Evolutionary conservation across 2,888 invertebrate genomes (phyloP), one percentile per base, ranked within the genome.

Genomic region (Nezara viridula): DNA sequence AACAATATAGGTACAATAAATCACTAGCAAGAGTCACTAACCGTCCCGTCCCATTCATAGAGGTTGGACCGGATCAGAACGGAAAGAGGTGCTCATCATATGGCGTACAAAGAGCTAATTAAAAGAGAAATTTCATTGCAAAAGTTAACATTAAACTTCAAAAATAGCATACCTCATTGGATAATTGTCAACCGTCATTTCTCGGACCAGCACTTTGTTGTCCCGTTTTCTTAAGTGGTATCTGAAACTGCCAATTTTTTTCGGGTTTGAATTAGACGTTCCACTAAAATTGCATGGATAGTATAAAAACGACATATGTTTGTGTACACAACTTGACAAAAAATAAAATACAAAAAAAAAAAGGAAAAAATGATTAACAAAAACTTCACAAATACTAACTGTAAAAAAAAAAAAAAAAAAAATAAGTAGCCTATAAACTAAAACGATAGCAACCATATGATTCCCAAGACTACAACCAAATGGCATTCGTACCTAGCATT

Each of bases 221-320:
- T n/a, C 44, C 81, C 81, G 40, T 81, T 81, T 47, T 44, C 40
- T 14, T 40, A 81, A 44, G 81, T 47, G n/a, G 81, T 81, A 81
- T 81, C 44, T 81, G 40, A 40, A 44, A 81, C 81, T 44, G 81
- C 81, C 81, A 81, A 81, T 81, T 81, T 81, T 73, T 73, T 73
- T 32, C 66, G 66, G 66, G 66, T 73, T 73, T 73, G 32, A 73
- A 73, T 73, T 73, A 73, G 19, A 73, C 19, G 66, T 73, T 73
- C 66, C 32, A 73, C 66, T 37, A 73, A 73, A 73, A 37, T 73
- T 73, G 66, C 66, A 73, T 73, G 32, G 66, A 21, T 73, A 73
- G 66, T 73, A 73, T 73, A 37, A 37, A 73, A 73, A 73, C 66
- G 66, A 73, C 66, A 73, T 73, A 73, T 37, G 66, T 73, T 27